Evolutionary conservation across 2,113 vertebrate genomes (phyloP), one percentile per base, ranked within the genome.

Genomic region (Pachypanchax playfairii): DNA sequence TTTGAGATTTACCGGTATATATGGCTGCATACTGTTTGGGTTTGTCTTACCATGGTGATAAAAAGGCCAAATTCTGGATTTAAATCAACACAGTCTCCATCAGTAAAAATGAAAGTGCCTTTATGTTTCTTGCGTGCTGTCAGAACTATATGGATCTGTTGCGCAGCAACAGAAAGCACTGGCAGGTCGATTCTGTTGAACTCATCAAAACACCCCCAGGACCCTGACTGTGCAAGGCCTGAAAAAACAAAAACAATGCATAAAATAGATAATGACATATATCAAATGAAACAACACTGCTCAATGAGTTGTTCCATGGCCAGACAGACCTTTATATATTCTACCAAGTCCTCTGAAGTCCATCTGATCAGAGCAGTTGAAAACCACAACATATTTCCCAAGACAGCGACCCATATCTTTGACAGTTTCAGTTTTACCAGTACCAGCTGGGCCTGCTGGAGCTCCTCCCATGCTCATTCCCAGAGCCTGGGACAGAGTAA

Each of bases 141-240:
- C 86, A 96, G 87, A 64, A 96, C 91, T 65, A 96, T 94, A 71
- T 88, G 93, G 78, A 96, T 93, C 86, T 96, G 95, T 65, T 96
- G 95, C 35, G 94, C 94, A 21, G 93, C 94, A 60, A 95, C 95
- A 26, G 95, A 96, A 67, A 95, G 89, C 13, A 96, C 94, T 8
- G 93, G 93, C 54, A 95, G 85, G 72, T 95, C 92, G 49, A 96
- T 95, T 80, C 94, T 87, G 85, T 96, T 96, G 85, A 96, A 96
- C 79, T 96, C 95, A 83, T 96, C 95, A 85, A 96, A 96, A 78
- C 95, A 96, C 26, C 94, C 95, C 94, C 95, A 96, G 42, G 94
- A 93, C n/a, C 94, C 94, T 0, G 94, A 94, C 56, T 95, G 94
- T 0, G 94, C 94, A 57, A 96, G 93, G 65, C 95, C 94, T 79